A percentile compares a stretch with the other conserved stretches of the same genome.
Evolutionary conservation across 2,888 invertebrate species (phyloP).

Genomic region (Prenolepis imparis): DNA sequence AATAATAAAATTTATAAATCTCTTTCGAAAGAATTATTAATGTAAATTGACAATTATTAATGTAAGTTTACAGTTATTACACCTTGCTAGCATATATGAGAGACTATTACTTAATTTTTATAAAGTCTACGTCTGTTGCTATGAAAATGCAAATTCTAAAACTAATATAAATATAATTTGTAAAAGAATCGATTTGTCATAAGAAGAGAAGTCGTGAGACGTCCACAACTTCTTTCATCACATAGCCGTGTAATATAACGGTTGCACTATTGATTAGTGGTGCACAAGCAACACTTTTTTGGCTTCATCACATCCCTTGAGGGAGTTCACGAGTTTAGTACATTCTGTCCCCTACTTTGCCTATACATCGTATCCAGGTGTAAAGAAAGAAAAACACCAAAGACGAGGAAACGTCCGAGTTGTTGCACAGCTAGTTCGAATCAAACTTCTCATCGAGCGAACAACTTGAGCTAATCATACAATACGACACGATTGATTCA

Average conservation of each 20-base stretch:
- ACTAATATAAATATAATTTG: slow-evolving; percentile 1
- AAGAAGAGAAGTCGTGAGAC: not conserved
- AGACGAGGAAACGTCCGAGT: slow-evolving; percentile 76
- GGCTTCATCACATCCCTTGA: slow-evolving; percentile 83
- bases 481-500: slow-evolving; percentile 54
- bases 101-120: not conserved
- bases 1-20: not conserved
- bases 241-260: slow-evolving; percentile 46
- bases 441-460: slow-evolving; percentile 74
- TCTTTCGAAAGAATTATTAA: not conserved
- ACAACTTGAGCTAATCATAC: slow-evolving; percentile 66
- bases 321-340: slow-evolving; percentile 80
- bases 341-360: slow-evolving; percentile 80
- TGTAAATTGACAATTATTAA: not conserved
- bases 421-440: slow-evolving; percentile 70
- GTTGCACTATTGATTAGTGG: slow-evolving; percentile 81
- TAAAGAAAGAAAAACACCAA: slow-evolving; percentile 76
- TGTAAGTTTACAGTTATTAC: not conserved
- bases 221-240: slow-evolving; percentile 56
- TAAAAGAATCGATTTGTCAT: not conserved
- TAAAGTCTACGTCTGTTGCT: not conserved
- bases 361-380: slow-evolving; percentile 78
- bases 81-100: not conserved
- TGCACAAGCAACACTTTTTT: slow-evolving; percentile 83
- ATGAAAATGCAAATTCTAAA: not conserved